Conservation (phyloP, 2,888 invertebrate genomes). For the Scaptodrosophila latifasciaeformis region DNA sequence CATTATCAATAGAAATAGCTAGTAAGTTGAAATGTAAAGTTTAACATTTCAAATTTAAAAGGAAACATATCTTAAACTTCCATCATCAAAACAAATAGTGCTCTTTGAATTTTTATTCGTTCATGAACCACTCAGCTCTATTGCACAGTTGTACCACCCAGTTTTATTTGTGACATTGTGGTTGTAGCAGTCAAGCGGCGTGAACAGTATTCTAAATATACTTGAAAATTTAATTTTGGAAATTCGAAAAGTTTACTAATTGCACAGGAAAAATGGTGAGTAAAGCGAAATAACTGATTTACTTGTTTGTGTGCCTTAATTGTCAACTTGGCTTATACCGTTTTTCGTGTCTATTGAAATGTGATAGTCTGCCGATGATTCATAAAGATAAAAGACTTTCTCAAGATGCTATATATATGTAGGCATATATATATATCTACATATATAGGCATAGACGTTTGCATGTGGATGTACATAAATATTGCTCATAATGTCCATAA, state of each 20-base stretch:
- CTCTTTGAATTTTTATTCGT: too few species aligned
- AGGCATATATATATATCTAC: conserved; percentile 28
- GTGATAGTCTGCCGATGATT: conserved; percentile 1
- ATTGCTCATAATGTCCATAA: conserved; percentile 29
- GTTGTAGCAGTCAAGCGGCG: background rate
- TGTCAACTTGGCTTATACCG: background rate
- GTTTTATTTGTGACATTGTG: background rate
- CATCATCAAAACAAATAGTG: too few species aligned
- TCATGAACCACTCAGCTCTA: too few species aligned
- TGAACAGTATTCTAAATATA: background rate
- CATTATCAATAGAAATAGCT: too few species aligned
- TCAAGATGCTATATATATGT: conserved; percentile 31
- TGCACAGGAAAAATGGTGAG: background rate
- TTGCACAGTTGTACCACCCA: conserved; percentile 2
- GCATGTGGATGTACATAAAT: conserved; percentile 20
- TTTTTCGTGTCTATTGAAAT: background rate
- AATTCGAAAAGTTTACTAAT: background rate
- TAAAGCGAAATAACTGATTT: background rate
- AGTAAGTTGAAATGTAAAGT: too few species aligned
- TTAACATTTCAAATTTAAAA: too few species aligned
- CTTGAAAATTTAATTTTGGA: background rate
- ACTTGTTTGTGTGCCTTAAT: background rate
- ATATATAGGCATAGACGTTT: conserved; percentile 30
- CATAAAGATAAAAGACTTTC: conserved; percentile 1
- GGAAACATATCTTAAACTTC: too few species aligned